These are phyloP conservation scores for Luperina testacea DNA, from an alignment of 2,888 invertebrate genomes.

Conservation along the genomic window DNA sequence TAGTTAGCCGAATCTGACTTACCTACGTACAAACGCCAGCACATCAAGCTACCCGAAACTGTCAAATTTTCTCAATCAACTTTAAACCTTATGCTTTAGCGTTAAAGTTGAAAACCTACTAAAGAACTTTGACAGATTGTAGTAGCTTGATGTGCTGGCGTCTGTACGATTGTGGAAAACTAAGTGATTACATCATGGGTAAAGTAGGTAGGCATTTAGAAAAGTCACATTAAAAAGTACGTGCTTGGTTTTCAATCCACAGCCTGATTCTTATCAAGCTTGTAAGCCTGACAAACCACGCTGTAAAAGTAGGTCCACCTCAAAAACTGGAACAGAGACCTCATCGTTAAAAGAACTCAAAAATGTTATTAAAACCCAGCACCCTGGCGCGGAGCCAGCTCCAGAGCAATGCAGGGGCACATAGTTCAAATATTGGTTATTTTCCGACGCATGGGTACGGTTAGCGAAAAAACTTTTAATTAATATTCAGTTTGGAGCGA, in stretches of 20 bases:
- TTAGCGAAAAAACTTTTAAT: constrained; percentile 62
- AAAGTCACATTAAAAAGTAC: neutral
- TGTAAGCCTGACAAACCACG: neutral
- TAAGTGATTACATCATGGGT: too few relatives aligned
- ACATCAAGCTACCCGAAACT: too few relatives aligned
- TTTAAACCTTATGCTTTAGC: too few relatives aligned
- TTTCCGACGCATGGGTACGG: constrained; percentile 40
- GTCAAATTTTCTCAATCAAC: too few relatives aligned
- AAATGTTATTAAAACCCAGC: constrained; percentile 35
- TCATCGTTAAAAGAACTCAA: constrained; percentile 34
- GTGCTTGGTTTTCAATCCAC: neutral
- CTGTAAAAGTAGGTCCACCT: constrained; percentile 6
- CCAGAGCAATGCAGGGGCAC: constrained; percentile 1
- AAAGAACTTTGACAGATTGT: too few relatives aligned
- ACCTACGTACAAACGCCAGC: too few relatives aligned
- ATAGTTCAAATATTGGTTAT: constrained; percentile 57
- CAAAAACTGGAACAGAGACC: constrained; percentile 31
- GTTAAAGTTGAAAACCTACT: too few relatives aligned
- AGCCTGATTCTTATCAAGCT: too few relatives aligned
- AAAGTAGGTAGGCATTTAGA: neutral
- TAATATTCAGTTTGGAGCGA: constrained; percentile 49
- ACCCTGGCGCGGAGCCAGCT: constrained; percentile 43
- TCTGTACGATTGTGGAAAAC: too few relatives aligned
- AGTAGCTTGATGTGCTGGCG: too few relatives aligned
- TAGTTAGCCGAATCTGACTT: too few relatives aligned